A percentile compares a stretch with the other conserved stretches of the same genome.
phyloP scores from a whole-genome alignment of 2,888 invertebrate species.

The Endotricha flammealis region DNA sequence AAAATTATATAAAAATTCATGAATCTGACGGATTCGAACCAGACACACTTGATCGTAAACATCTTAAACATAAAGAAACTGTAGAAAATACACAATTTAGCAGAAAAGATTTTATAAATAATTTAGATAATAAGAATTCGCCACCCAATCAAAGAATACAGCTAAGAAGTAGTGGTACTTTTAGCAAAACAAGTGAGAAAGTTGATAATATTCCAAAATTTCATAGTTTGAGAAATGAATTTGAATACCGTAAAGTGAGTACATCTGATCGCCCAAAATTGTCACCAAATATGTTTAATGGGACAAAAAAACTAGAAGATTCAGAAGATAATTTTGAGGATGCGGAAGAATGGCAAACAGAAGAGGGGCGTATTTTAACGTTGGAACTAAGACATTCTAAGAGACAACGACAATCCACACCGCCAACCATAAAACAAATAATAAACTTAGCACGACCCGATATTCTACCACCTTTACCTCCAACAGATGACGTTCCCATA shows the following conservation, averaged over 20 bases:
- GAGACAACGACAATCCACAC: slow-evolving; percentile 81
- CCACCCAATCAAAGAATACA: slow-evolving; percentile 74
- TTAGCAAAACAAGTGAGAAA: slow-evolving; percentile 73
- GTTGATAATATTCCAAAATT: slow-evolving; percentile 67
- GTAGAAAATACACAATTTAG: slow-evolving; percentile 48
- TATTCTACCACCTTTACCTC: slow-evolving; percentile 81
- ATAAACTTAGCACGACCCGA: slow-evolving; percentile 80
- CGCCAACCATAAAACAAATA: slow-evolving; percentile 64
- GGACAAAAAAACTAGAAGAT: slow-evolving; percentile 46
- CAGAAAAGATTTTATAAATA: slow-evolving; percentile 51
- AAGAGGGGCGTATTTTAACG: slow-evolving; percentile 82
- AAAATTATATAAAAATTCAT: slow-evolving; percentile 85
- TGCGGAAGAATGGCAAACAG: slow-evolving; percentile 55
- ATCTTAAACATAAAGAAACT: slow-evolving; percentile 65
- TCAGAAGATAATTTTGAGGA: slow-evolving; percentile 53
- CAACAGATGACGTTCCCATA: slow-evolving; percentile 70
- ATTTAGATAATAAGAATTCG: slow-evolving; percentile 38
- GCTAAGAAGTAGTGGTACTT: slow-evolving; percentile 83
- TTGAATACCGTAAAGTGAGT: slow-evolving; percentile 81
- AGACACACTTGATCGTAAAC: slow-evolving; percentile 90
- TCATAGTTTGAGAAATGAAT: slow-evolving; percentile 85
- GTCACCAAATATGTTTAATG: slow-evolving; percentile 42
- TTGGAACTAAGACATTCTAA: slow-evolving; percentile 85
- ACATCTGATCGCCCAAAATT: slow-evolving; percentile 60
- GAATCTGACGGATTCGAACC: slow-evolving; percentile 92